Conservation (phyloP, 1,140 invertebrate genomes). For the Steinernema feltiae region DNA sequence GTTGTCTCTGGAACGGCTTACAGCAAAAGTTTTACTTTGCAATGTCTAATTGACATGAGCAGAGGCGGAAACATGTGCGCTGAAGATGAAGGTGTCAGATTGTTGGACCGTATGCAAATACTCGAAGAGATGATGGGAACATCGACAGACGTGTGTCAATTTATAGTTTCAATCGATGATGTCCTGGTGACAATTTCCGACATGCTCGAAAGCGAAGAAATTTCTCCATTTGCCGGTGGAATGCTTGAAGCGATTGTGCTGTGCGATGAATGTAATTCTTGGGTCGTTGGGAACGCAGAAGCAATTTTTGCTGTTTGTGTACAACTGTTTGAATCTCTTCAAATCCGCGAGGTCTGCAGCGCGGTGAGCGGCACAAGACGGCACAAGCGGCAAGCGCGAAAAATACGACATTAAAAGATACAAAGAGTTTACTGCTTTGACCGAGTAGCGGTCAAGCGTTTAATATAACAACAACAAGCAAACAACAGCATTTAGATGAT, state of each 20-base stretch:
- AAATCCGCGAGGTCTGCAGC: background rate
- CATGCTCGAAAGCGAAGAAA: background rate
- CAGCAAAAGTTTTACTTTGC: background rate
- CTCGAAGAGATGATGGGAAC: background rate
- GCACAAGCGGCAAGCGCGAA: too few relatives aligned
- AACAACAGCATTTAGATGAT: constrained; percentile 48
- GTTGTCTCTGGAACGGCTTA: background rate
- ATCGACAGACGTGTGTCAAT: background rate
- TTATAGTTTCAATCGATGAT: background rate
- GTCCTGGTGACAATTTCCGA: background rate
- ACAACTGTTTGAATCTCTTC: background rate
- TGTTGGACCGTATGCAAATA: background rate
- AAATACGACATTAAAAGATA: too few relatives aligned
- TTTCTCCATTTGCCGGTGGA: background rate
- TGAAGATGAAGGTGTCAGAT: background rate
- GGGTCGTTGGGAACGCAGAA: background rate
- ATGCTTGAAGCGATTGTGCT: background rate
- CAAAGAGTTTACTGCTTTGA: too few relatives aligned
- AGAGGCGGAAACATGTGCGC: background rate
- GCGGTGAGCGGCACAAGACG: too few relatives aligned
- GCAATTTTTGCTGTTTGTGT: background rate
- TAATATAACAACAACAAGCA: constrained; percentile 23
- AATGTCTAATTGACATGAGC: background rate
- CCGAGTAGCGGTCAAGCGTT: too few relatives aligned
- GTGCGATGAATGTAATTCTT: background rate